phyloP scores from a whole-genome alignment of 2,888 invertebrate species.

The Brenthis hecate region DNA sequence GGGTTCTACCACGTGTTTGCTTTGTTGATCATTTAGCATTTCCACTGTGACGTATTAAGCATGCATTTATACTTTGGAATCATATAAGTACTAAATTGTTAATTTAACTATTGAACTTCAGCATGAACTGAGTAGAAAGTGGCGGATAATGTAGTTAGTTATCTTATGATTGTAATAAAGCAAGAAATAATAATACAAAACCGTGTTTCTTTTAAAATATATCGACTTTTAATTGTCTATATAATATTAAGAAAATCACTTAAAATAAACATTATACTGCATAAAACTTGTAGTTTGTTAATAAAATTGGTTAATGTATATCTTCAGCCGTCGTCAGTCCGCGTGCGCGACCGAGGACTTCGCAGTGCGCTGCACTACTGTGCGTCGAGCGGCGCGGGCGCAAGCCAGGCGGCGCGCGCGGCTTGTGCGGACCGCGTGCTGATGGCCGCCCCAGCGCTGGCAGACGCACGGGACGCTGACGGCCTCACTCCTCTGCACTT shows the following conservation, averaged over 20 bases:
- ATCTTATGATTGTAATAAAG: no score
- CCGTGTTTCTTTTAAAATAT: no score
- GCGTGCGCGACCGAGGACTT: conserved; percentile 89
- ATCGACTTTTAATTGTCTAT: no score
- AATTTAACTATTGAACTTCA: no score
- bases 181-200: no score
- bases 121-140: no score
- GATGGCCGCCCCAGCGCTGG: conserved; percentile 92
- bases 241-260: no score
- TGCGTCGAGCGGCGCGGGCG: conserved; percentile 90
- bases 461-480: conserved; percentile 94
- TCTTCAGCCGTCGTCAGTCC: conserved; percentile 74
- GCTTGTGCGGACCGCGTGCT: conserved; percentile 94
- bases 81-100: no score
- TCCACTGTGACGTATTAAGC: background rate
- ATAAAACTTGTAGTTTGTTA: background rate
- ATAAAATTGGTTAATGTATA: background rate
- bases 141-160: no score
- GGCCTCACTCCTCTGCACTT: conserved; percentile 97
- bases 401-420: conserved; percentile 86
- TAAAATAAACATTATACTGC: background rate
- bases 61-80: background rate
- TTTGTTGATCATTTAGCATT: conserved; percentile 48
- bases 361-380: conserved; percentile 97
- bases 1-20: conserved; percentile 52